Conservation (phyloP, 2,888 invertebrate species). For the Sarcophaga caerulescens region DNA sequence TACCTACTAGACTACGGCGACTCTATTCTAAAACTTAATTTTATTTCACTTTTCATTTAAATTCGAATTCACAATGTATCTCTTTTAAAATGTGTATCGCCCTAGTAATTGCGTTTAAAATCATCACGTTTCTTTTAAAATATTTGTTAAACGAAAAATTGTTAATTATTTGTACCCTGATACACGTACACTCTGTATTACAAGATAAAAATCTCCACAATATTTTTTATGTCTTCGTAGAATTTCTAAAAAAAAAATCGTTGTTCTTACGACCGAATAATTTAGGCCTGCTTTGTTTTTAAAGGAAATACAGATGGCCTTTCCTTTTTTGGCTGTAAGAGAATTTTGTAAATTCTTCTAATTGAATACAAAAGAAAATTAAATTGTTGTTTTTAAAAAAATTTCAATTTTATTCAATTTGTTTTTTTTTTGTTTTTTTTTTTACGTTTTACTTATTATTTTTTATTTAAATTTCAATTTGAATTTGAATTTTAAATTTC, state of each 20-base stretch:
- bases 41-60: too few relatives aligned
- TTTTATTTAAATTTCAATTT: constrained; percentile 8
- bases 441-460: too few relatives aligned
- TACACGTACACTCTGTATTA: neutral
- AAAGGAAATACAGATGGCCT: neutral
- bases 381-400: neutral
- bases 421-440: neutral
- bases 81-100: neutral
- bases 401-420: neutral
- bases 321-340: neutral
- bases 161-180: neutral
- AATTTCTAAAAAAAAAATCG: neutral
- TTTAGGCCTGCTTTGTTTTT: neutral
- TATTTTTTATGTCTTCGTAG: neutral
- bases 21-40: too few relatives aligned
- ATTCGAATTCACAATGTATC: too few relatives aligned
- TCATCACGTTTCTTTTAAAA: neutral
- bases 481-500: constrained; percentile 23
- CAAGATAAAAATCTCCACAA: neutral
- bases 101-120: neutral
- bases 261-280: neutral
- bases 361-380: constrained; percentile 1
- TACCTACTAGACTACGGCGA: too few relatives aligned
- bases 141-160: neutral
- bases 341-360: neutral